phyloP scores from a whole-genome alignment of 2,797 vertebrate genomes.

The Otus scops region DNA sequence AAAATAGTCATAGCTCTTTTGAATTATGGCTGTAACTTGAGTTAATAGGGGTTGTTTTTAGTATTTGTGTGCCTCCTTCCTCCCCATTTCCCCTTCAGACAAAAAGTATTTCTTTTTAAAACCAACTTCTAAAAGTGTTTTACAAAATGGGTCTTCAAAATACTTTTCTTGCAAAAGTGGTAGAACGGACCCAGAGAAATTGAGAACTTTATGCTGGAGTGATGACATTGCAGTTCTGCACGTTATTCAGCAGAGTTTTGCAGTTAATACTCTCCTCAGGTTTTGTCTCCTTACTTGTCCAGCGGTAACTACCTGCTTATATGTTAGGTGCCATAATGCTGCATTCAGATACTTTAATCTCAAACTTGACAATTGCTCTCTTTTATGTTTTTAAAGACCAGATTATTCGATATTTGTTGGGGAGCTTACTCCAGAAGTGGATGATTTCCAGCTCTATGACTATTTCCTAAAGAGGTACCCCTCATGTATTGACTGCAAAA shows the following conservation, averaged over 20 bases:
- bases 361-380: not conserved
- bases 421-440: slow-evolving; percentile 90
- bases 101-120: not conserved
- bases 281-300: not conserved
- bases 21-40: not conserved
- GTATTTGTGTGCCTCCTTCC: not conserved
- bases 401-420: slow-evolving; percentile 94
- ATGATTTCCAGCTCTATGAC: slow-evolving; percentile 90
- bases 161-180: not conserved
- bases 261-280: not conserved
- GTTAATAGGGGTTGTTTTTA: not conserved
- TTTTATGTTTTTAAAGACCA: slow-evolving; percentile 69
- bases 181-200: not conserved
- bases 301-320: not conserved
- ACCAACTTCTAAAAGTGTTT: not conserved
- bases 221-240: not conserved
- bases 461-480: slow-evolving; percentile 90
- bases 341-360: not conserved
- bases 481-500: slow-evolving; percentile 92
- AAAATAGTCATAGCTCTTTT: not conserved
- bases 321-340: not conserved
- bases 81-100: not conserved
- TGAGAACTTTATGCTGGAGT: not conserved
- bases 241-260: not conserved
- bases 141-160: not conserved